These are phyloP conservation scores for Esox niger DNA, from an alignment of 2,113 vertebrate genomes.

Conservation along the genomic window DNA sequence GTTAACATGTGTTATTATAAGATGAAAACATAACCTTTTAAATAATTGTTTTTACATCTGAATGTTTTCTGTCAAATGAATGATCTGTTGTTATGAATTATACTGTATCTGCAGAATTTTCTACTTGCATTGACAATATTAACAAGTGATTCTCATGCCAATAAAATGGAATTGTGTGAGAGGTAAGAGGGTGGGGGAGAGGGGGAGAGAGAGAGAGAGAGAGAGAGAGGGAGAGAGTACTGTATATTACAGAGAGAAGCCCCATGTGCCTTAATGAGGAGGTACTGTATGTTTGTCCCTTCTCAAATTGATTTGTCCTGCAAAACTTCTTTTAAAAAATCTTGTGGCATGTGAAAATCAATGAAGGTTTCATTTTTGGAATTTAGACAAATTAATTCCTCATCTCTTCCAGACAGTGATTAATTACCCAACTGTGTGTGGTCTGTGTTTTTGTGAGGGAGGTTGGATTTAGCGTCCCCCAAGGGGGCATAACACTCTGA, in stretches of 20 bases:
- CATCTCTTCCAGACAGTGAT: slow-evolving; percentile 35
- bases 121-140: no score
- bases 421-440: slow-evolving; percentile 50
- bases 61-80: no score
- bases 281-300: not conserved
- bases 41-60: no score
- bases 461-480: slow-evolving; percentile 30
- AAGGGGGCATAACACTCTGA: slow-evolving; percentile 29
- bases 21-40: no score
- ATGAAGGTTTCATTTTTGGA: slow-evolving; percentile 3
- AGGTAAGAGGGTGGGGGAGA: no score
- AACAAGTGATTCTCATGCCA: no score
- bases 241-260: not conserved
- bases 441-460: slow-evolving; percentile 48
- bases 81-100: no score
- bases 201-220: not conserved
- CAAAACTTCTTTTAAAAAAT: slow-evolving; percentile 22
- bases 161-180: no score
- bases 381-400: slow-evolving; percentile 19
- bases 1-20: no score
- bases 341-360: slow-evolving; percentile 24
- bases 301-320: slow-evolving; percentile 12
- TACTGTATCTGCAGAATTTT: no score
- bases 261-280: not conserved
- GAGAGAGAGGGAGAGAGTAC: slow-evolving; percentile 15